Conservation (phyloP, 2,113 vertebrate genomes). For the Pseudois nayaur region DNA sequence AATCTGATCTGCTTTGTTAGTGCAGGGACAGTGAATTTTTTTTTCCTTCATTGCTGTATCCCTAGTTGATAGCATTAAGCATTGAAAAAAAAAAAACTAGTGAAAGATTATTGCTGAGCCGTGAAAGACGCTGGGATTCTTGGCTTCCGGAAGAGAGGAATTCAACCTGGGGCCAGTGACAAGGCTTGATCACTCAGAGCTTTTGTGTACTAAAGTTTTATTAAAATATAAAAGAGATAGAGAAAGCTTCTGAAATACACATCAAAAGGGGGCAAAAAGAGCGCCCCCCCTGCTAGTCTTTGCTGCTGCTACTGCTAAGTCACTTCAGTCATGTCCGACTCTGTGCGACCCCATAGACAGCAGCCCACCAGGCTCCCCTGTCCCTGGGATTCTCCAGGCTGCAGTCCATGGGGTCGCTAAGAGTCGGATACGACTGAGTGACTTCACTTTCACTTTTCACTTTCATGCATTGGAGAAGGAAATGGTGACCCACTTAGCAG, state of each 20-base stretch:
- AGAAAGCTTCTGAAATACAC: neutral
- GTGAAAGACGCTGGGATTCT: neutral
- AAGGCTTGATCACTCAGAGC: neutral
- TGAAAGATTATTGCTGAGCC: neutral
- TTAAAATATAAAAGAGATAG: neutral
- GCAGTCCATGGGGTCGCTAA: too few relatives aligned
- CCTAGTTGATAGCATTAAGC: neutral
- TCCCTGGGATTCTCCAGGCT: too few relatives aligned
- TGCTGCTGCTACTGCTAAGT: too few relatives aligned
- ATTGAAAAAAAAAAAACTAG: neutral
- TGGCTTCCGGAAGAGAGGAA: neutral
- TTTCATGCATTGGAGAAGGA: too few relatives aligned
- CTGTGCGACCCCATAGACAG: too few relatives aligned
- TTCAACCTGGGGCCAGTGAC: neutral
- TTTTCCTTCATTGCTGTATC: neutral
- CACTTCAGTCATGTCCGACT: too few relatives aligned
- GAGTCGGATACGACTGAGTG: too few relatives aligned
- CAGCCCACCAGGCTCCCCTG: too few relatives aligned
- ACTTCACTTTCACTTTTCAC: too few relatives aligned
- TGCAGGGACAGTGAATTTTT: neutral
- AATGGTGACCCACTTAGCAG: neutral
- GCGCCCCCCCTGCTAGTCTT: neutral
- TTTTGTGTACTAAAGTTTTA: neutral
- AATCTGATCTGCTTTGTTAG: neutral
- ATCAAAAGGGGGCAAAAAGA: neutral